Evolutionary conservation across 2,113 vertebrate genomes (phyloP).

Genomic region (Tamias sibiricus): DNA sequence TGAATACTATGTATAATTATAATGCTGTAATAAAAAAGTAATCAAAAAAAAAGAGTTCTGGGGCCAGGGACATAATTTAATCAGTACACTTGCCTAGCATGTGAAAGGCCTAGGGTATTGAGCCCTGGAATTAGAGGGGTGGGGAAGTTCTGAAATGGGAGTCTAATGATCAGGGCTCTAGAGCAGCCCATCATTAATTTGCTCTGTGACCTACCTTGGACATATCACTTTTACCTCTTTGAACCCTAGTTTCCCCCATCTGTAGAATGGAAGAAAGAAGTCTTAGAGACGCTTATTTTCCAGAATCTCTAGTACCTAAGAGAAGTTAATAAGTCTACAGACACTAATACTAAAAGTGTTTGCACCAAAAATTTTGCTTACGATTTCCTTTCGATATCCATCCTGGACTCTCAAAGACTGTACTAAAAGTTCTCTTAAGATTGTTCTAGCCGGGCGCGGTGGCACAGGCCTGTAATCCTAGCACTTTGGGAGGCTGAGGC

Average conservation of each 20-base stretch:
- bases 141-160: neutral
- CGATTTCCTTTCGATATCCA: neutral
- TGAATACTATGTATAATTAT: no score
- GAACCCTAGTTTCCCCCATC: conserved; percentile 14
- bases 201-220: neutral
- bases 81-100: no score
- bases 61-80: no score
- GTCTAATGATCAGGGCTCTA: neutral
- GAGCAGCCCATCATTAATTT: neutral
- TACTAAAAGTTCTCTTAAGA: neutral
- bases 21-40: no score
- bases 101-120: no score
- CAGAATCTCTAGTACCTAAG: neutral
- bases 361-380: neutral
- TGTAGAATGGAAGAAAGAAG: neutral
- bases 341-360: neutral
- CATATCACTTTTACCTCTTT: neutral
- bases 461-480: no score
- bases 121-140: no score
- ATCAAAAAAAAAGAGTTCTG: no score
- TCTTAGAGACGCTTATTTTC: neutral
- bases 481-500: no score
- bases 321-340: neutral
- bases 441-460: no score
- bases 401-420: neutral